Conservation (phyloP, 2,888 invertebrate genomes). For the Phragmatobia fuliginosa region DNA sequence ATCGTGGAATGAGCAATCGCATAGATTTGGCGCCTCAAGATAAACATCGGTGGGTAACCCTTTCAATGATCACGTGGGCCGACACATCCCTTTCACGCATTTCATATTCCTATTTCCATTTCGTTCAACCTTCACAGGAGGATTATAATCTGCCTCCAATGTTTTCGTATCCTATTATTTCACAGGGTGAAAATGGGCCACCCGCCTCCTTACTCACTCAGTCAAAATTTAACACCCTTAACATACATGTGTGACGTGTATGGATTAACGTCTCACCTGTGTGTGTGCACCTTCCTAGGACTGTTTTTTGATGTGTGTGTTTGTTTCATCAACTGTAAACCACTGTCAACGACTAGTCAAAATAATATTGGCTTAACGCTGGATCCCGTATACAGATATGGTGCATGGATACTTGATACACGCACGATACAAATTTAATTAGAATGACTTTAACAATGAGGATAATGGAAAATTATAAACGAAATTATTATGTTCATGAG, state of each 20-base stretch:
- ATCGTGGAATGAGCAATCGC: conserved; percentile 70
- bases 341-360: conserved; percentile 86
- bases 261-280: conserved; percentile 56
- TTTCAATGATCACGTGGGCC: conserved; percentile 75
- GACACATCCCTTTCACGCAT: conserved; percentile 80
- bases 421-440: conserved; percentile 78
- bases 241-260: conserved; percentile 61
- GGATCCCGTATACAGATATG: conserved; percentile 71
- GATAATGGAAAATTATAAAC: conserved; percentile 53
- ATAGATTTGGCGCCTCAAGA: conserved; percentile 77
- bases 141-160: conserved; percentile 86
- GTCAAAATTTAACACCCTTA: conserved; percentile 69
- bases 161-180: conserved; percentile 87
- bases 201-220: conserved; percentile 77
- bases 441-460: conserved; percentile 58
- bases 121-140: conserved; percentile 83
- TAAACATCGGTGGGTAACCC: conserved; percentile 79
- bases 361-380: conserved; percentile 84
- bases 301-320: conserved; percentile 65
- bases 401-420: conserved; percentile 76
- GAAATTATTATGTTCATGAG: conserved; percentile 34
- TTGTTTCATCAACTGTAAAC: conserved; percentile 83
- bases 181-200: conserved; percentile 85
- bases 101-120: conserved; percentile 85
- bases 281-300: conserved; percentile 62